Evolutionary conservation across 2,888 invertebrate genomes (phyloP), one percentile per base, ranked within the genome.

Genomic region (Pseudococcus longispinus): DNA sequence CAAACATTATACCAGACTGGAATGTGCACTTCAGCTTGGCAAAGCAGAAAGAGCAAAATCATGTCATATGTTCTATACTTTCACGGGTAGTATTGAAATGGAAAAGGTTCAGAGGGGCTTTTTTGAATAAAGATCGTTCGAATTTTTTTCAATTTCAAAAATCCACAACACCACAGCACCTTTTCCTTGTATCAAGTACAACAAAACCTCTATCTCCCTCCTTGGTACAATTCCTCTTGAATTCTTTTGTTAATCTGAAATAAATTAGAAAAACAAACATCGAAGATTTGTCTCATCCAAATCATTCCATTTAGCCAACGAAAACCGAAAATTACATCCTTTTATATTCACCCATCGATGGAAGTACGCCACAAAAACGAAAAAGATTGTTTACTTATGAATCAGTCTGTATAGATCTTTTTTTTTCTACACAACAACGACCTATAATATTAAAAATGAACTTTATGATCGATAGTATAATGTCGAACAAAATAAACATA

Each of bases 401-500:
- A 74, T 74, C 74, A 74, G 74, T 74, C 74, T 13, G 74, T 74
- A 74, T 29, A 32, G 3, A 74, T 32, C 8, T 5, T 5, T 32
- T 74, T 74, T 74, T 74, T 9, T 74, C 9, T 18, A 18, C 9
- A 74, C 74, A 32, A 83, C n/a, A 42, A 83, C 46, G 83, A 83
- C 83, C 83, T 51, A 37, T 37, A 60, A 32, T 84, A 60, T 83
- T 55, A 80, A 80, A 80, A 80, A 20, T 42, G 77, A 80, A 80
- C 84, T 60, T 51, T 55, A 84, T 84, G 84, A 84, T 84, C 18
- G 84, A 60, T 84, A 32, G 60, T 51, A 37, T 37, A 37, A 20
- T 84, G 32, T 51, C 84, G 32, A 32, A 55, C 83, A 83, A 55
- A 82, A 83, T 51, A 83, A 83, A 83, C 46, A 83, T 83, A 55